Conservation (phyloP, 2,888 invertebrate genomes). For the Luperina testacea region DNA sequence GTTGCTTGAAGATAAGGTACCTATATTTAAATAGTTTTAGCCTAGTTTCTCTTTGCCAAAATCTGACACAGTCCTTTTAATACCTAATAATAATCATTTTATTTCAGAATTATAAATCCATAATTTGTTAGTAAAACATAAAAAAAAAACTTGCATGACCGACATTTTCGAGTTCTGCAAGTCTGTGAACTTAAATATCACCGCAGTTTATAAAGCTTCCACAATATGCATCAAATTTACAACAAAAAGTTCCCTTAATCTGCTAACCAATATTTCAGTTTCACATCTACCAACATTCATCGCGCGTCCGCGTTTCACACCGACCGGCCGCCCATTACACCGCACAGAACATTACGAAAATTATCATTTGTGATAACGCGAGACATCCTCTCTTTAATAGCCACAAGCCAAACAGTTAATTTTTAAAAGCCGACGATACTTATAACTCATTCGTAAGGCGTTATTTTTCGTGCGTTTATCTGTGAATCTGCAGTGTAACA, state of each 20-base stretch:
- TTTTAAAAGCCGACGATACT: slow-evolving; percentile 75
- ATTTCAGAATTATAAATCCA: too few species aligned
- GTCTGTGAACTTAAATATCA: slow-evolving; percentile 9
- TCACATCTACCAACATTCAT: slow-evolving; percentile 60
- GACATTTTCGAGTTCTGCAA: neutral
- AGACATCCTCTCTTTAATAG: slow-evolving; percentile 71
- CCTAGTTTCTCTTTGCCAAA: neutral
- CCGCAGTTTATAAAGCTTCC: slow-evolving; percentile 11
- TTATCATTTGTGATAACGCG: slow-evolving; percentile 71
- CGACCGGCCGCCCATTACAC: slow-evolving; percentile 56
- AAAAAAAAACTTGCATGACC: neutral
- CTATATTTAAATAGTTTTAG: neutral
- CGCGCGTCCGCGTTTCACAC: slow-evolving; percentile 56
- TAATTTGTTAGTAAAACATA: too few species aligned
- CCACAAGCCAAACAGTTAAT: slow-evolving; percentile 81
- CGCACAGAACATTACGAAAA: slow-evolving; percentile 65
- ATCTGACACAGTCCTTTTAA: neutral
- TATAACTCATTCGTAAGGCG: slow-evolving; percentile 81
- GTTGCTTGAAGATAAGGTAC: neutral
- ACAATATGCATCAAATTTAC: slow-evolving; percentile 40
- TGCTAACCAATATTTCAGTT: slow-evolving; percentile 62
- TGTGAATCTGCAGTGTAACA: slow-evolving; percentile 83
- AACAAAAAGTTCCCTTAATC: slow-evolving; percentile 59
- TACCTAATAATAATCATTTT: too few species aligned
- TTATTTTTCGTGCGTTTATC: slow-evolving; percentile 86